Evolutionary conservation across 2,888 invertebrate species (phyloP).

Genomic region (Pediacus dermestoides): DNA sequence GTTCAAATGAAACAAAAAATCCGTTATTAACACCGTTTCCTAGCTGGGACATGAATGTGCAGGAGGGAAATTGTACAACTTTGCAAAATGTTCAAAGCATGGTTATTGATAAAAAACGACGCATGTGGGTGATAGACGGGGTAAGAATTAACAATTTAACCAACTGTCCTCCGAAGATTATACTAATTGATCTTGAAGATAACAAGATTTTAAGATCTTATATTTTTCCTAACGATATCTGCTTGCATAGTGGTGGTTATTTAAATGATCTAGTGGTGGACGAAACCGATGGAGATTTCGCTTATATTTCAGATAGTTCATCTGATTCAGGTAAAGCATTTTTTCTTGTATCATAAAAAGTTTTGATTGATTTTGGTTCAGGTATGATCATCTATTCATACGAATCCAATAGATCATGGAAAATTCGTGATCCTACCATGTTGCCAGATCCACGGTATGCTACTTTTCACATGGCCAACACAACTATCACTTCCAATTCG

Average conservation of each 20-base stretch:
- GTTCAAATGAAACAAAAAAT: slow-evolving; percentile 50
- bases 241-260: slow-evolving; percentile 56
- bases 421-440: slow-evolving; percentile 66
- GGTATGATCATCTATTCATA: slow-evolving; percentile 69
- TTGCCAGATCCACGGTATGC: slow-evolving; percentile 57
- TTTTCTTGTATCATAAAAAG: too few species aligned
- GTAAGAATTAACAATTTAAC: slow-evolving; percentile 60
- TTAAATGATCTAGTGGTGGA: slow-evolving; percentile 70
- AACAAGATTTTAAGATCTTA: slow-evolving; percentile 56
- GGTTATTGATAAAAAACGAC: slow-evolving; percentile 67
- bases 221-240: slow-evolving; percentile 59
- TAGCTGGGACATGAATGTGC: slow-evolving; percentile 63
- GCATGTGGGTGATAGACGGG: slow-evolving; percentile 69
- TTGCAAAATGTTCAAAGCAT: slow-evolving; percentile 71
- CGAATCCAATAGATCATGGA: slow-evolving; percentile 63
- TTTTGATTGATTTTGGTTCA: slow-evolving; percentile 62
- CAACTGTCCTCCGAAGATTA: slow-evolving; percentile 64
- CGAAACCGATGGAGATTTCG: slow-evolving; percentile 63
- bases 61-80: slow-evolving; percentile 56
- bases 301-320: slow-evolving; percentile 70
- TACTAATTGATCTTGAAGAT: slow-evolving; percentile 63
- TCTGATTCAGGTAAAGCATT: too few species aligned
- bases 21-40: slow-evolving; percentile 65
- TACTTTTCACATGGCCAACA: slow-evolving; percentile 55
- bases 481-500: too few species aligned